These are phyloP conservation scores for Illadopsis cleaveri DNA, from an alignment of 2,113 vertebrate species.

Conservation along the genomic window DNA sequence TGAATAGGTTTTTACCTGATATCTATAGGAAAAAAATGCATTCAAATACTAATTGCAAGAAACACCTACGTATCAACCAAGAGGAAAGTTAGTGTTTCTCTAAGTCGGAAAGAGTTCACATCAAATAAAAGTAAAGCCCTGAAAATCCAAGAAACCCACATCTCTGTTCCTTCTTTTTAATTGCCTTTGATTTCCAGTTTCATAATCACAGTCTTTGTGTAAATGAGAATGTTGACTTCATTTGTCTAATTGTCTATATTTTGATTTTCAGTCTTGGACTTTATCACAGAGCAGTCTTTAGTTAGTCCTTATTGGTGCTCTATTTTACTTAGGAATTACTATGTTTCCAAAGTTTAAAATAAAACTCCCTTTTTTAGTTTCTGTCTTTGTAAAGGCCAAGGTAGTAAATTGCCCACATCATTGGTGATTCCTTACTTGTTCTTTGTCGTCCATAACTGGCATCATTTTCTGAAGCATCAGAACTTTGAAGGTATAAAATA, in stretches of 20 bases:
- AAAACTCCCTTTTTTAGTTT: not conserved
- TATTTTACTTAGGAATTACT: not conserved
- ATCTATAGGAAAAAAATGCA: not conserved
- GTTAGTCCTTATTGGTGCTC: not conserved
- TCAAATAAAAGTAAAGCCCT: not conserved
- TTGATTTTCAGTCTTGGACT: not conserved
- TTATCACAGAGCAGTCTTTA: not conserved
- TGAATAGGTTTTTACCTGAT: not conserved
- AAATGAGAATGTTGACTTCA: not conserved
- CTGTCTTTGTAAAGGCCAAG: not conserved
- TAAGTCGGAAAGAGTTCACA: not conserved
- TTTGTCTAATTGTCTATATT: not conserved
- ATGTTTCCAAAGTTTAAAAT: not conserved
- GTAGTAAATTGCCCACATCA: not conserved
- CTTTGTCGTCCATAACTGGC: not conserved
- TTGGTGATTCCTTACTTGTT: not conserved
- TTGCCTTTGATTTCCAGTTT: not conserved
- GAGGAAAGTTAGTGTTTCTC: not conserved
- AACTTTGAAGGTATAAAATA: not conserved
- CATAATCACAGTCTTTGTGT: not conserved
- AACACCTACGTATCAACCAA: fast-evolving
- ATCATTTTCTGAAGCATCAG: not conserved
- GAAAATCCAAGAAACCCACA: not conserved
- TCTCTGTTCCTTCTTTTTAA: not conserved
- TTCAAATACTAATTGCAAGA: not conserved